A percentile compares a stretch with the other conserved stretches of the same genome.
Conservation (phyloP, 2,888 invertebrate genomes). For the Epistrophella euchroma region DNA sequence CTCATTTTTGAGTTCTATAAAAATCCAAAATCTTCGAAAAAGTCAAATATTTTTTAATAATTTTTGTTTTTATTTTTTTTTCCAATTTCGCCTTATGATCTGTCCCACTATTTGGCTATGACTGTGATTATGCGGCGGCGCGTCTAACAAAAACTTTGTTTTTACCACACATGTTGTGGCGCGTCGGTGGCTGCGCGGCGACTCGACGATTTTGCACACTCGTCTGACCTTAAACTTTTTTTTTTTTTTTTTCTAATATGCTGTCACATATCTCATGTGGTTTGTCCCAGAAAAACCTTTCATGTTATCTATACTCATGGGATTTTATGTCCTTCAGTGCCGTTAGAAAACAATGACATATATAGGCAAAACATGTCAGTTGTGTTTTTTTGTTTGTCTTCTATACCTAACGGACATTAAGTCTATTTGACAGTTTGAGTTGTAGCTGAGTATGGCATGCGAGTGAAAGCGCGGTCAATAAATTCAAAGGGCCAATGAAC, state of each 20-base stretch:
- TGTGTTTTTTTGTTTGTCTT: neutral
- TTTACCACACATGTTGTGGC: slow-evolving; percentile 20
- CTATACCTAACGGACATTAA: slow-evolving; percentile 16
- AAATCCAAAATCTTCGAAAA: too few species aligned
- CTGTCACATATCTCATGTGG: slow-evolving; percentile 39
- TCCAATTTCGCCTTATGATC: too few species aligned
- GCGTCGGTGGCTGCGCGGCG: neutral
- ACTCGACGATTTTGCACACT: neutral
- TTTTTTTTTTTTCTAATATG: slow-evolving; percentile 27
- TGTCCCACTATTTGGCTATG: neutral
- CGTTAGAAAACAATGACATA: slow-evolving; percentile 10
- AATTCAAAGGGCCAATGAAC: slow-evolving; percentile 36
- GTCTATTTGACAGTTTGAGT: slow-evolving; percentile 35
- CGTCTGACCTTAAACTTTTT: slow-evolving; percentile 55
- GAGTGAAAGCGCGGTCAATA: slow-evolving; percentile 21
- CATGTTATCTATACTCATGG: slow-evolving; percentile 14
- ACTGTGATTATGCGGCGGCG: neutral
- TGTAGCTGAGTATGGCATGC: neutral
- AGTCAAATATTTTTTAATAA: too few species aligned
- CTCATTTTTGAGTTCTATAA: too few species aligned
- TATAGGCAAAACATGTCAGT: slow-evolving; percentile 41
- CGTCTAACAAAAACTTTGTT: slow-evolving; percentile 12
- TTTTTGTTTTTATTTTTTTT: too few species aligned
- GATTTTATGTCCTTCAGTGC: slow-evolving; percentile 56
- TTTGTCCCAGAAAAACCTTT: slow-evolving; percentile 47